A percentile compares a stretch with the other conserved stretches of the same genome.
phyloP scores from a whole-genome alignment of 2,888 invertebrate species.

The Argyresthia goedartella region DNA sequence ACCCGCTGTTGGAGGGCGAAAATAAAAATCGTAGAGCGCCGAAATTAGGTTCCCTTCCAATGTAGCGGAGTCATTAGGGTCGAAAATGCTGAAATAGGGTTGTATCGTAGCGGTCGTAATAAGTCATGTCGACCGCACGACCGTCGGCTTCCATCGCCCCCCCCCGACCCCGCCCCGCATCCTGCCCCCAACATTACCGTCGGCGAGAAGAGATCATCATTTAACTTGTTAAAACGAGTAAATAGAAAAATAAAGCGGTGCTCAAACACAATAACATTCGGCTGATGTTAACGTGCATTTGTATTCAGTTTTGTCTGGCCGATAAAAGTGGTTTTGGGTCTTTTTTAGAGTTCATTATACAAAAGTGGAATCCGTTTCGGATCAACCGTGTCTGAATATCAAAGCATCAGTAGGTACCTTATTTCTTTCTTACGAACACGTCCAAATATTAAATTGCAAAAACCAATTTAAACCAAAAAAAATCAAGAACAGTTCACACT shows the following conservation, averaged over 20 bases:
- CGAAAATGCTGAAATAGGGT: constrained; percentile 47
- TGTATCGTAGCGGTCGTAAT: constrained; percentile 65
- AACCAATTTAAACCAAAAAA: too few species aligned
- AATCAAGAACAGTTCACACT: too few species aligned
- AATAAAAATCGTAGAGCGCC: constrained; percentile 66
- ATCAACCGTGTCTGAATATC: constrained; percentile 54
- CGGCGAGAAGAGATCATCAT: constrained; percentile 4
- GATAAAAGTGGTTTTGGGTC: constrained; percentile 49
- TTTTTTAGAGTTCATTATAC: constrained; percentile 50
- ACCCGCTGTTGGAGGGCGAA: constrained; percentile 56
- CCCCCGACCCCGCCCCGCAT: constrained; percentile 23
- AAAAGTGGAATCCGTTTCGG: constrained; percentile 55
- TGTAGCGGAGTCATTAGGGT: constrained; percentile 63
- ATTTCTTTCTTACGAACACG: too few species aligned
- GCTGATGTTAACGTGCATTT: constrained; percentile 1
- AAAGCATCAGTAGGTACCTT: too few species aligned
- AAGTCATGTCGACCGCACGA: constrained; percentile 67
- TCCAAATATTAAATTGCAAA: too few species aligned
- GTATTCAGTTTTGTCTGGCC: constrained; percentile 18
- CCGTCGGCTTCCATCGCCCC: constrained; percentile 22
- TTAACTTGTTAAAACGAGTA: constrained; percentile 4
- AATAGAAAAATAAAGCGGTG: not conserved
- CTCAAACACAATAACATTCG: not conserved
- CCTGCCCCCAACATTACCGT: constrained; percentile 1
- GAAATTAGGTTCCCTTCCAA: constrained; percentile 47